These are phyloP conservation scores for Agonopterix subpropinquella DNA, from an alignment of 2,888 invertebrate genomes.

Conservation along the genomic window DNA sequence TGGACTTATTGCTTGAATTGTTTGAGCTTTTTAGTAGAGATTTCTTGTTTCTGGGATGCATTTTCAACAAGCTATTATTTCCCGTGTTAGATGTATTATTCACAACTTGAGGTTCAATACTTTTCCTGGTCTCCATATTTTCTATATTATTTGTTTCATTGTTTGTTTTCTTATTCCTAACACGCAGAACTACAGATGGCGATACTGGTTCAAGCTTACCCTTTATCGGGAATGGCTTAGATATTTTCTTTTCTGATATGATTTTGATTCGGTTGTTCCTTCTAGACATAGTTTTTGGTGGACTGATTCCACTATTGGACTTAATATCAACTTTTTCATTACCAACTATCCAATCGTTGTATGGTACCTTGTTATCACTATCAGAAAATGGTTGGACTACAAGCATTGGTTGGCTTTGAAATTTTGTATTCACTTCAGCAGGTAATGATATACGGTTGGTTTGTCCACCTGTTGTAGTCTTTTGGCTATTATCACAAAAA, in stretches of 20 bases:
- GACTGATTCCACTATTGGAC: background rate
- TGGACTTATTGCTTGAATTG: background rate
- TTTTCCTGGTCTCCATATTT: background rate
- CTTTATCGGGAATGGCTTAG: constrained; percentile 28
- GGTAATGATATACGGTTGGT: background rate
- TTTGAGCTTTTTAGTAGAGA: background rate
- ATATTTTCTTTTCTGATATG: constrained; percentile 50
- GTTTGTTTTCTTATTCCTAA: constrained; percentile 19
- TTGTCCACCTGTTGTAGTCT: background rate
- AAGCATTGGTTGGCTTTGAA: constrained; percentile 11
- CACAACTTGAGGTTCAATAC: background rate
- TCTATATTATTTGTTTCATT: background rate
- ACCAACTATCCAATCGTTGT: background rate
- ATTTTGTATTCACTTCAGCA: constrained; percentile 7
- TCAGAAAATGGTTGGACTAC: constrained; percentile 12
- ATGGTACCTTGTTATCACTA: background rate
- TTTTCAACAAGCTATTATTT: too few species aligned
- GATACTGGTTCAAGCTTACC: constrained; percentile 40
- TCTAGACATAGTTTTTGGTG: background rate
- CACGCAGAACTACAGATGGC: constrained; percentile 33
- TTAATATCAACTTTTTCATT: background rate
- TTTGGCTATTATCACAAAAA: background rate
- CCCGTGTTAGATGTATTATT: background rate
- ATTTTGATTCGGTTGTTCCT: constrained; percentile 40
- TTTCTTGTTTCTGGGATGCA: too few species aligned